Evolutionary conservation across 2,113 vertebrate genomes (phyloP).

Genomic region (Isichthys henryi): DNA sequence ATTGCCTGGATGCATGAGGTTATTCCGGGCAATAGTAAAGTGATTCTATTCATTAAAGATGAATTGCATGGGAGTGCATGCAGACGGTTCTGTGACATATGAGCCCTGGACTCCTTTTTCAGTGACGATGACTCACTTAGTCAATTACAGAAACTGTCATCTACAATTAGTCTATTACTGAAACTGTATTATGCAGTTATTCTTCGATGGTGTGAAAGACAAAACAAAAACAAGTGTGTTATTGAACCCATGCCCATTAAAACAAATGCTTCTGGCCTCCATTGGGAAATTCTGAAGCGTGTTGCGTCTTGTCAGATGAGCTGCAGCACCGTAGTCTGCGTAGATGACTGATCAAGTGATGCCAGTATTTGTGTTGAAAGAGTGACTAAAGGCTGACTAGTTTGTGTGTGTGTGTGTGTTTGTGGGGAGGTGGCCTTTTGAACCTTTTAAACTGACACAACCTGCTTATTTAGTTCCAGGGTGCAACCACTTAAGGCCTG

Average conservation of each 20-base stretch:
- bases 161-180: slow-evolving; percentile 6
- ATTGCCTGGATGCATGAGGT: background rate
- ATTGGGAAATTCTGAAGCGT: background rate
- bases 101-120: background rate
- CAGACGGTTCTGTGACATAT: background rate
- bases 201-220: background rate
- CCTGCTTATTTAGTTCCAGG: background rate
- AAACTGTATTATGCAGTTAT: background rate
- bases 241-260: background rate
- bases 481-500: background rate
- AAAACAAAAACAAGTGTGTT: background rate
- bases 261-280: background rate
- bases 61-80: background rate
- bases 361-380: background rate
- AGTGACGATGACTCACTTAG: background rate
- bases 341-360: background rate
- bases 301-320: background rate
- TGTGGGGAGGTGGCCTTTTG: background rate
- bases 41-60: background rate
- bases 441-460: background rate
- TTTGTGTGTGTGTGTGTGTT: background rate
- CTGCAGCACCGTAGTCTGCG: background rate
- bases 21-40: background rate
- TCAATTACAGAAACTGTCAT: slow-evolving; percentile 2
- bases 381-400: background rate